phyloP scores from a whole-genome alignment of 2,888 invertebrate genomes.

The Melinaea menophilus region DNA sequence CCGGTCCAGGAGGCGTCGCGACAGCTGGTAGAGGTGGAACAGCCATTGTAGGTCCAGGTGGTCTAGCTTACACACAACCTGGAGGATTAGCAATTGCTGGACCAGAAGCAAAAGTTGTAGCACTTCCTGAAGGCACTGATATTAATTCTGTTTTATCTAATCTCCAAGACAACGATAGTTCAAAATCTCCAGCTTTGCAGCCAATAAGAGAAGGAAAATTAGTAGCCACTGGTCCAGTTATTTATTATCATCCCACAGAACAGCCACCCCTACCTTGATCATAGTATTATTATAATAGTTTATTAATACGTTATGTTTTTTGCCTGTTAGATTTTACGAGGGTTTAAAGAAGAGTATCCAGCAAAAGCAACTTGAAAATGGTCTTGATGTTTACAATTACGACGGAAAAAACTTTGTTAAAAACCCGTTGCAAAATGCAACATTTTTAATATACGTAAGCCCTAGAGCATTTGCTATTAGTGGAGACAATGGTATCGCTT shows the following conservation, averaged over 20 bases:
- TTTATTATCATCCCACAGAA: conserved; percentile 79
- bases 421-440: conserved; percentile 42
- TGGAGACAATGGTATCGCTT: conserved; percentile 81
- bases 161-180: conserved; percentile 59
- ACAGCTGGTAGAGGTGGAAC: conserved; percentile 88
- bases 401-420: conserved; percentile 53
- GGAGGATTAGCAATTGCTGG: conserved; percentile 87
- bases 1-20: conserved; percentile 89
- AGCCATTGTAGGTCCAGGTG: conserved; percentile 88
- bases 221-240: conserved; percentile 85
- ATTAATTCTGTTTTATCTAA: conserved; percentile 73
- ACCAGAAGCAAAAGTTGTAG: conserved; percentile 83
- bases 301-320: conserved; percentile 42
- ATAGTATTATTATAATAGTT: conserved; percentile 36
- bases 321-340: conserved; percentile 61
- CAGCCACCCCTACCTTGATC: conserved; percentile 38
- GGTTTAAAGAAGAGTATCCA: conserved; percentile 38
- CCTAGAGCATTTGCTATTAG: conserved; percentile 83
- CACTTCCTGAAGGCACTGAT: conserved; percentile 80
- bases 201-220: conserved; percentile 81
- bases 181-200: conserved; percentile 58
- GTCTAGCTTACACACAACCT: conserved; percentile 85
- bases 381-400: conserved; percentile 52
- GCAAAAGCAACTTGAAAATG: conserved; percentile 22
- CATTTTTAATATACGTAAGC: conserved; percentile 66